Percentiles rank a stretch among this genome's conserved stretches.
These are phyloP conservation scores for Oryzias curvinotus DNA, from an alignment of 2,113 vertebrate genomes.

Conservation along the genomic window DNA sequence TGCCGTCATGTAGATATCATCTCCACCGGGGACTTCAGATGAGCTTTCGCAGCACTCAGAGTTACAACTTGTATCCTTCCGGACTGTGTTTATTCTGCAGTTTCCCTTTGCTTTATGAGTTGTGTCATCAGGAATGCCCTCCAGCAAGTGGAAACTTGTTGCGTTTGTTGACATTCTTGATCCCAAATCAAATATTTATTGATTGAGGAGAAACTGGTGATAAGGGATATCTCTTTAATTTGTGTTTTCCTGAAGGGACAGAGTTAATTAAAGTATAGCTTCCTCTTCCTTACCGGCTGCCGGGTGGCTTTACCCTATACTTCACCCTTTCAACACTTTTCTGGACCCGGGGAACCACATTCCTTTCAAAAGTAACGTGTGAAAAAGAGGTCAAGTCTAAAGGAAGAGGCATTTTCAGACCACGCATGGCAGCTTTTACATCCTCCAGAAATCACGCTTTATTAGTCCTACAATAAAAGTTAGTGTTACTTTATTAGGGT, in stretches of 20 bases:
- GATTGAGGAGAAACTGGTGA: background rate
- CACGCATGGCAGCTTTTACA: too few relatives aligned
- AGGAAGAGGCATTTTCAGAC: too few relatives aligned
- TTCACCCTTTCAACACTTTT: background rate
- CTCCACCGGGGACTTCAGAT: constrained; percentile 37
- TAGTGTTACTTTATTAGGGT: too few relatives aligned
- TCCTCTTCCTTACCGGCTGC: too few relatives aligned
- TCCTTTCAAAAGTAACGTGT: background rate
- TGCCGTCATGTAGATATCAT: constrained; percentile 39
- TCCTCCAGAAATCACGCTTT: too few relatives aligned
- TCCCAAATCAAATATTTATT: constrained; percentile 34
- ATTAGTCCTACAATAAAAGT: too few relatives aligned
- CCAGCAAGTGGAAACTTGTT: constrained; percentile 5
- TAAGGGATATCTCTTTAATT: constrained; percentile 13
- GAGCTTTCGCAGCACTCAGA: constrained; percentile 34
- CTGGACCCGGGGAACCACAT: constrained; percentile 25
- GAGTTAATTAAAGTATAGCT: too few relatives aligned
- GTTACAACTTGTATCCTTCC: constrained; percentile 69
- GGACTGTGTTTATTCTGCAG: constrained; percentile 64
- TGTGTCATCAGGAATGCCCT: constrained; percentile 12
- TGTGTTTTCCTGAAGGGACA: background rate
- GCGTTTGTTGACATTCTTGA: constrained; percentile 38
- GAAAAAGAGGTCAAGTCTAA: too few relatives aligned
- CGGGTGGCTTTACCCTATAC: too few relatives aligned
- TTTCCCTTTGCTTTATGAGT: constrained; percentile 19